phyloP scores from a whole-genome alignment of 37 sponge, comb jelly and placozoan species.

The Spongia lamella region DNA sequence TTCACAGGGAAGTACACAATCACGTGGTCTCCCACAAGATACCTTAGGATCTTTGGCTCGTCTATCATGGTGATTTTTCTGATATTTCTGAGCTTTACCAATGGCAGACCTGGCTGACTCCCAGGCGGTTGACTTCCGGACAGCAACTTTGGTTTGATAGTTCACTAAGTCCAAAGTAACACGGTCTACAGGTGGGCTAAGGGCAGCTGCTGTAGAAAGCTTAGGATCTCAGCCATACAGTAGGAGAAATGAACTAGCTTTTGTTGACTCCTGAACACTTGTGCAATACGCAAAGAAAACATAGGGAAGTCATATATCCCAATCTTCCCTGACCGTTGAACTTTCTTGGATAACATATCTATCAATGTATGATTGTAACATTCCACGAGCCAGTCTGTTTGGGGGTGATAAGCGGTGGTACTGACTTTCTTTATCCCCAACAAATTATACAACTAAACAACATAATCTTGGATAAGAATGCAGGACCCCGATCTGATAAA shows the following conservation, averaged over 20 bases:
- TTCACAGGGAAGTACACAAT: too few species aligned
- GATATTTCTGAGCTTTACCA: constrained; percentile 37
- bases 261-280: constrained; percentile 18
- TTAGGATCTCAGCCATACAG: constrained; percentile 36
- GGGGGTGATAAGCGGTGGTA: too few species aligned
- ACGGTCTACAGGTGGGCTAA: background rate
- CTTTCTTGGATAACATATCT: constrained; percentile 31
- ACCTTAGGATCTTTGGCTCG: too few species aligned
- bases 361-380: constrained; percentile 29
- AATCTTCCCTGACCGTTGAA: constrained; percentile 9
- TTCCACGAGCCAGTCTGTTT: constrained; percentile 24
- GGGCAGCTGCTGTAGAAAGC: constrained; percentile 19
- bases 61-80: constrained; percentile 43
- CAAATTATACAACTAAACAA: constrained; percentile 7
- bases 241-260: constrained; percentile 29
- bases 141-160: background rate
- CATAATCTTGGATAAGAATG: constrained; percentile 27
- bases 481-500: constrained; percentile 27
- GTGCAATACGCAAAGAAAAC: constrained; percentile 45
- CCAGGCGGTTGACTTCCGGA: constrained; percentile 3
- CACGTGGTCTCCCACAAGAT: too few species aligned
- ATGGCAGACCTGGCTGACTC: constrained; percentile 18
- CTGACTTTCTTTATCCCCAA: background rate
- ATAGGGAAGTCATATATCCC: constrained; percentile 22
- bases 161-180: background rate